Base-by-base conservation (phyloP, 2,888 invertebrate genomes). In the Drosophila macrospina region DNA sequence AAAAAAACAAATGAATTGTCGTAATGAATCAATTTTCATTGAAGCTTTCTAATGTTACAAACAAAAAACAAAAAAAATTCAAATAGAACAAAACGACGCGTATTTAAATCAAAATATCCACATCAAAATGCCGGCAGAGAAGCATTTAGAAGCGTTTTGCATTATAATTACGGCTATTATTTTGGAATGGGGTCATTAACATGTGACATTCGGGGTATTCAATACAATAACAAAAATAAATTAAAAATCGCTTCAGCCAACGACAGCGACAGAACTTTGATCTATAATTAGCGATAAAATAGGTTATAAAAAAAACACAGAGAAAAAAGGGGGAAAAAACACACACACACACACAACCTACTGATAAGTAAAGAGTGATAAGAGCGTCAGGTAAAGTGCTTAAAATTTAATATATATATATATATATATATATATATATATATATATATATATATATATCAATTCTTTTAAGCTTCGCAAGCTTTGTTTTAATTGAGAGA, bases 81-180 rank as follows among this genome's bases (percentile, higher is more conserved):
- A 20, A 20, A 20, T 20, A 28, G 8, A 41, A 15, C 6, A 6
- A 28, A 37, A 32, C 20, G 42, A 20, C 16, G 32, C 20, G 30
- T 6, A 34, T 26, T 44, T 10, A 34, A 55, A 55, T 42, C 20
- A 44, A 34, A 34, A 30, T 59, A 50, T 39, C 30, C 60, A 20
- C 44, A 28, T 20, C 4, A 20, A 5, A 50, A 44, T n/a, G 4
- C 37, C 24, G 51, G 5, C 61, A 69, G 28, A 44, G 59, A 67
- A 69, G 62, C 80, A 80, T 78, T 84, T 74, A 66, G 57, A 85
- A 78, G 67, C 75, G 85, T 87, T 81, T 76, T 83, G 75, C 68
- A 72, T 79, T 78, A 87, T 83, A 87, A 83, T 83, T 82, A 67
- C 73, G 52, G 82, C 54, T 65, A 80, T 86, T 80, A 88, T 87